Base-by-base conservation (phyloP, 2,888 invertebrate species). In the Odontothrips loti region DNA sequence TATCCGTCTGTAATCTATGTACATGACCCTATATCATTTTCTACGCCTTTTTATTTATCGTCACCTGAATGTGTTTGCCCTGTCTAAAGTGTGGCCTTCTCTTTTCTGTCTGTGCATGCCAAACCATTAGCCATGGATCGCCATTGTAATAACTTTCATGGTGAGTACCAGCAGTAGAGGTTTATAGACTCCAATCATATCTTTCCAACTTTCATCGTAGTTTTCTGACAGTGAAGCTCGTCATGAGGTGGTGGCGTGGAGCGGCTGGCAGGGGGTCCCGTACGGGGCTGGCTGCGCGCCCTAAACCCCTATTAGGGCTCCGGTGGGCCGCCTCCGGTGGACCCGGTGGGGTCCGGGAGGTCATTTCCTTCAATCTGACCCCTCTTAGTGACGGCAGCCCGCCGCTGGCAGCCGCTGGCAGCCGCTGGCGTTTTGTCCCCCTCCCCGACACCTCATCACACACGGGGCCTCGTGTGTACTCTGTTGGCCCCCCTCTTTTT, bases 361-460 rank as follows among this genome's bases (percentile, higher is more conserved):
- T 75, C 68, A 75, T 75, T 75, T 75, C 68, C 68, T 75, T 75
- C 68, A 75, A 75, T 75, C 68, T 75, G 68, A 75, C 68, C 68
- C 68, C 68, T 75, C 68, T 75, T 75, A 75, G 68, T 75, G 68
- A 27, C 68, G 23, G 27, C 23, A 27, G 58, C 58, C 58, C 1
- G 68, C 68, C 68, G 68, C 68, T 23, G 68, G 23, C 68, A 27
- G 68, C 68, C 34, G 68, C 68, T 23, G 68, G 23, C 68, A 27
- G 68, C 68, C 34, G n/a, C n/a, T n/a, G n/a, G n/a, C 15, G 48
- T 48, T 51, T 20, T 51, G 6, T 51, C 51, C 20, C 51, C 20
- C 34, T 43, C 34, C 34, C 34, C 34, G 34, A 43, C 34, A 43
- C 34, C 34, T 43, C 34, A 6, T 43, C 34, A 43, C 34, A 43